A percentile compares a stretch with the other conserved stretches of the same genome.
These are phyloP conservation scores for Oncorhynchus keta DNA, from an alignment of 2,113 vertebrate genomes.

Conservation along the genomic window DNA sequence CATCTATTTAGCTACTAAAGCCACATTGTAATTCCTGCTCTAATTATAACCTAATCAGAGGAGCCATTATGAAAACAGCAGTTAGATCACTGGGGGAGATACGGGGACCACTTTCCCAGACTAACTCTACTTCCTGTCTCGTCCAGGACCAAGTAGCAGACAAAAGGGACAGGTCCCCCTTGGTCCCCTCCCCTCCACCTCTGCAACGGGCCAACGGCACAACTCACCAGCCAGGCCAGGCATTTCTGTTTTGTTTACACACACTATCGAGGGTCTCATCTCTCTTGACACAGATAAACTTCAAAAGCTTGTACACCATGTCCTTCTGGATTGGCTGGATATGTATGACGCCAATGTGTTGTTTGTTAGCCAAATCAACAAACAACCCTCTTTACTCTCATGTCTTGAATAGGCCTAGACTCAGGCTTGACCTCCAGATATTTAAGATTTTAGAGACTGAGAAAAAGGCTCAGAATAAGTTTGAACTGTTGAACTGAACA, in stretches of 20 bases:
- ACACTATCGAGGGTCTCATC: too few relatives aligned
- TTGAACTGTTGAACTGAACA: background rate
- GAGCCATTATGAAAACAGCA: constrained; percentile 14
- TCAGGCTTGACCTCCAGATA: background rate
- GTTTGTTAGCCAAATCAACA: background rate
- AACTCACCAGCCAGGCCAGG: background rate
- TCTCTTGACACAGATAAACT: too few relatives aligned
- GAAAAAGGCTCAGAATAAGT: constrained; percentile 3
- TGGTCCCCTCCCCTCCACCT: background rate
- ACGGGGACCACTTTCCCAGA: constrained; percentile 32
- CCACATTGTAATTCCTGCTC: constrained; percentile 10
- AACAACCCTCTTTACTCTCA: background rate
- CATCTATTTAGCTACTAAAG: background rate
- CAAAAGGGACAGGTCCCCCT: constrained; percentile 1
- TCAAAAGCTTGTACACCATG: too few relatives aligned
- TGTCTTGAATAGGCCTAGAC: background rate
- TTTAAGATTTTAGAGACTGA: background rate
- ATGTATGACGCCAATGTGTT: too few relatives aligned
- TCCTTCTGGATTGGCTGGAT: too few relatives aligned
- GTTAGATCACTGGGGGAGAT: constrained; percentile 43
- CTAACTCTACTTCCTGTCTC: constrained; percentile 35
- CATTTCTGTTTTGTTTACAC: too few relatives aligned
- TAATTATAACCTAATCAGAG: constrained; percentile 22
- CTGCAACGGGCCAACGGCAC: too few relatives aligned
- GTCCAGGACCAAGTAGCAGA: constrained; percentile 24